Percentiles rank a stretch among this genome's conserved stretches.
Conservation (phyloP, 2,113 vertebrate species). For the Pachypanchax playfairii region DNA sequence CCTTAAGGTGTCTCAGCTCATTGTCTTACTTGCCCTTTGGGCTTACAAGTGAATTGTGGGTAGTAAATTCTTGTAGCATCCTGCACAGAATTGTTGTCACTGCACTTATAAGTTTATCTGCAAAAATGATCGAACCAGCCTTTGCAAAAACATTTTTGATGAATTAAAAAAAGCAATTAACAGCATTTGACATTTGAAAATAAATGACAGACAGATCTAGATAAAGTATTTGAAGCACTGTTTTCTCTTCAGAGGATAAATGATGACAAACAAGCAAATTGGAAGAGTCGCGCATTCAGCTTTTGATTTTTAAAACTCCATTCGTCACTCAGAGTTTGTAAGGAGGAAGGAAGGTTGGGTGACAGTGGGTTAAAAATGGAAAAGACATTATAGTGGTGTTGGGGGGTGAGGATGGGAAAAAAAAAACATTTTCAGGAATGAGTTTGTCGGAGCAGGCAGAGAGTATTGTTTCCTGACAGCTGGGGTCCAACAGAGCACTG, state of each 20-base stretch:
- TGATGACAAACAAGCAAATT: slow-evolving; percentile 60
- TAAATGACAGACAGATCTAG: slow-evolving; percentile 20
- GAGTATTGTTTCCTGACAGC: slow-evolving; percentile 86
- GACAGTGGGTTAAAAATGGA: slow-evolving; percentile 83
- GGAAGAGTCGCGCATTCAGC: slow-evolving; percentile 60
- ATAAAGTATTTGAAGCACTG: slow-evolving; percentile 26
- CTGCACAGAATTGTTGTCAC: not conserved
- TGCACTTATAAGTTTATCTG: slow-evolving; percentile 31
- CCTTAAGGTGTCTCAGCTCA: not conserved
- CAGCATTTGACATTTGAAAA: not conserved
- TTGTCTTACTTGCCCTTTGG: slow-evolving; percentile 20
- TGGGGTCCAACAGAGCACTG: slow-evolving; percentile 76
- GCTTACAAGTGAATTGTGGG: not conserved
- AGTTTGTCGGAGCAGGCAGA: slow-evolving; percentile 80
- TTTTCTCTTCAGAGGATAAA: slow-evolving; percentile 50
- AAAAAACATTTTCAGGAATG: slow-evolving; percentile 83
- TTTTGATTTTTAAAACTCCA: slow-evolving; percentile 69
- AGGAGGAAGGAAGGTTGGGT: slow-evolving; percentile 82
- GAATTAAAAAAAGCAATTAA: slow-evolving; percentile 25
- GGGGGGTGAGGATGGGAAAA: slow-evolving; percentile 58
- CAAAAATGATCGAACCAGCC: too few species aligned
- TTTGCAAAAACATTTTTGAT: slow-evolving; percentile 36
- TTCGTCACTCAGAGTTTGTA: slow-evolving; percentile 72
- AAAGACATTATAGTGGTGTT: slow-evolving; percentile 80
- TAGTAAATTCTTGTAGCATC: slow-evolving; percentile 17